These are phyloP conservation scores for Sialis lutaria DNA, from an alignment of 2,888 invertebrate species.

Conservation along the genomic window DNA sequence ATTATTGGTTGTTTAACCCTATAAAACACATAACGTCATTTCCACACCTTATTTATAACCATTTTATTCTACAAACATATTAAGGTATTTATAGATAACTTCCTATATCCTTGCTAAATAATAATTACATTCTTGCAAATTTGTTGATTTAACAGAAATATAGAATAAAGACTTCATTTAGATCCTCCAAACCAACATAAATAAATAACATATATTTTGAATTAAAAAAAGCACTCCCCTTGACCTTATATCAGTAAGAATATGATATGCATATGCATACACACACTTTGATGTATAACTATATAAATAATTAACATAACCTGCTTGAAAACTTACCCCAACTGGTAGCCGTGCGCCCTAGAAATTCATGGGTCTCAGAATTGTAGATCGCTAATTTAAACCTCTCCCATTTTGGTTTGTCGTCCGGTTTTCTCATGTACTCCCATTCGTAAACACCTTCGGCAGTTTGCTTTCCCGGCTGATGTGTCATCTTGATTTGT, in stretches of 20 bases:
- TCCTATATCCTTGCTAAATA: no score
- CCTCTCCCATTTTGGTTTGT: conserved; percentile 12
- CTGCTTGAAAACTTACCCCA: conserved; percentile 4
- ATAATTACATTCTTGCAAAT: no score
- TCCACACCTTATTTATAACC: no score
- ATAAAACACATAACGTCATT: no score
- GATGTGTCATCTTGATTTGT: not conserved
- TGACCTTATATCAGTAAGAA: not conserved
- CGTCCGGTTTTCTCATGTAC: conserved; percentile 14
- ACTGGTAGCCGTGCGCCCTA: conserved; percentile 4
- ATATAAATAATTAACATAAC: not conserved
- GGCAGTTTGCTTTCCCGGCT: conserved; percentile 14
- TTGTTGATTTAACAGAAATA: no score
- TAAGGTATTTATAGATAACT: no score
- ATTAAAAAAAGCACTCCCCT: not conserved
- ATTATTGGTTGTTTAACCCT: no score
- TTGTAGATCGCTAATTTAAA: conserved; percentile 8
- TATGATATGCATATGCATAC: not conserved
- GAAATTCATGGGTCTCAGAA: conserved; percentile 1
- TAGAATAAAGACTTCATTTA: no score
- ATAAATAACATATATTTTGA: no score
- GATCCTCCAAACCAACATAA: no score
- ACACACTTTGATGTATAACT: not conserved
- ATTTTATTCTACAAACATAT: no score
- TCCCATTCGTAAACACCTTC: conserved; percentile 15